phyloP scores from a whole-genome alignment of 2,797 vertebrate genomes.

The Onychomys torridus region DNA sequence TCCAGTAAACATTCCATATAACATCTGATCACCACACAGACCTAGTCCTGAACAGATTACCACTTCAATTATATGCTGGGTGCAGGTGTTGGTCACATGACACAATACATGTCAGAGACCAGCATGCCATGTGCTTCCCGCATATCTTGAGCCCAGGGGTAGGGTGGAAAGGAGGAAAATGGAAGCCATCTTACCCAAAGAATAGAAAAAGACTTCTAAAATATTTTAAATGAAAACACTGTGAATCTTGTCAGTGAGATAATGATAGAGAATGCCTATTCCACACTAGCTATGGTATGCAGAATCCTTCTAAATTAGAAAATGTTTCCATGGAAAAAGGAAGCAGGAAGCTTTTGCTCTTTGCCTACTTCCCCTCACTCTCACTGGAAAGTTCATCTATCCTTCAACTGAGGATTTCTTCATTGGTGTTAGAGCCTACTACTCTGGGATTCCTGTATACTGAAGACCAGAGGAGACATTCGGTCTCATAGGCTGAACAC shows the following conservation, averaged over 20 bases:
- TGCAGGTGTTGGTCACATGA: background rate
- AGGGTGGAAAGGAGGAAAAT: background rate
- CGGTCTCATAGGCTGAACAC: background rate
- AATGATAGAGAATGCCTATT: conserved; percentile 9
- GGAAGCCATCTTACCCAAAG: background rate
- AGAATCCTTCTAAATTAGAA: background rate
- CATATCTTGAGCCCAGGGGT: background rate
- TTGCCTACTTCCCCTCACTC: background rate
- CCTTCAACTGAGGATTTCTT: background rate
- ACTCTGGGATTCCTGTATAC: background rate
- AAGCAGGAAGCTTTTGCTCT: background rate
- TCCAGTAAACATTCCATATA: background rate
- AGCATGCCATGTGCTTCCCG: background rate
- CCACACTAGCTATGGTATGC: background rate
- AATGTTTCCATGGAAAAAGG: background rate
- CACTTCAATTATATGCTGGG: background rate
- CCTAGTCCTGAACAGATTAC: background rate
- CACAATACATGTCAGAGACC: background rate
- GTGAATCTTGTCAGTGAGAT: background rate
- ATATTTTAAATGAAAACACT: conserved; percentile 46
- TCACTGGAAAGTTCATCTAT: background rate
- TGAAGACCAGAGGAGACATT: background rate
- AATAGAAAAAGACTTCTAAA: background rate
- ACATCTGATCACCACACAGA: background rate
- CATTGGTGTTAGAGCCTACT: background rate